These are phyloP conservation scores for Nasonia oneida DNA, from an alignment of 2,888 invertebrate species.

Conservation along the genomic window DNA sequence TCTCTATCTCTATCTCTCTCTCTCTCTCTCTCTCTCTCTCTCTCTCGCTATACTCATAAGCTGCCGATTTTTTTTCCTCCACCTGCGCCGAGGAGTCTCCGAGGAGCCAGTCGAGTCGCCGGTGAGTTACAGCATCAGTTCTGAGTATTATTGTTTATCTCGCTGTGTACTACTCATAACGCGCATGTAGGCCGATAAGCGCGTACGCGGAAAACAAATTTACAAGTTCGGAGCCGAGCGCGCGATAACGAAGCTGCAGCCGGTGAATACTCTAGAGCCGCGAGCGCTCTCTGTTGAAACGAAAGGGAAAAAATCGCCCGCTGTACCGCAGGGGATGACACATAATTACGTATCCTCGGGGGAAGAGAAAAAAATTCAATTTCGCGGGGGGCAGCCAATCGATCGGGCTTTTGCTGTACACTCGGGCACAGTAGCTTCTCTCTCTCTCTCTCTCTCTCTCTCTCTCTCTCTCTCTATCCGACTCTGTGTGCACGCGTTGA, in stretches of 20 bases:
- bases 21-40: background rate
- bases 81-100: too few relatives aligned
- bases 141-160: too few relatives aligned
- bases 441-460: background rate
- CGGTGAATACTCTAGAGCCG: background rate
- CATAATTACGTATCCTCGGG: slow-evolving; percentile 1
- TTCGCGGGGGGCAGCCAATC: slow-evolving; percentile 34
- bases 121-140: too few relatives aligned
- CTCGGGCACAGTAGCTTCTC: background rate
- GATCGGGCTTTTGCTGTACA: slow-evolving; percentile 1
- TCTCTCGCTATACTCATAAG: background rate
- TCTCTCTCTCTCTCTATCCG: too few relatives aligned
- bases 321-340: background rate
- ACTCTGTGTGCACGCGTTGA: slow-evolving; percentile 33
- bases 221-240: background rate
- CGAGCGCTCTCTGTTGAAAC: background rate
- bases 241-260: background rate
- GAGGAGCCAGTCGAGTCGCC: too few relatives aligned
- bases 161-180: too few relatives aligned
- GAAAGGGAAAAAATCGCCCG: background rate
- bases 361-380: slow-evolving; percentile 47
- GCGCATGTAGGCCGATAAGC: too few relatives aligned
- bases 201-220: too few relatives aligned
- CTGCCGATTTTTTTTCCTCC: too few relatives aligned
- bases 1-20: background rate